Conservation (phyloP, 1,140 invertebrate species). For the Pomacea maculata region DNA sequence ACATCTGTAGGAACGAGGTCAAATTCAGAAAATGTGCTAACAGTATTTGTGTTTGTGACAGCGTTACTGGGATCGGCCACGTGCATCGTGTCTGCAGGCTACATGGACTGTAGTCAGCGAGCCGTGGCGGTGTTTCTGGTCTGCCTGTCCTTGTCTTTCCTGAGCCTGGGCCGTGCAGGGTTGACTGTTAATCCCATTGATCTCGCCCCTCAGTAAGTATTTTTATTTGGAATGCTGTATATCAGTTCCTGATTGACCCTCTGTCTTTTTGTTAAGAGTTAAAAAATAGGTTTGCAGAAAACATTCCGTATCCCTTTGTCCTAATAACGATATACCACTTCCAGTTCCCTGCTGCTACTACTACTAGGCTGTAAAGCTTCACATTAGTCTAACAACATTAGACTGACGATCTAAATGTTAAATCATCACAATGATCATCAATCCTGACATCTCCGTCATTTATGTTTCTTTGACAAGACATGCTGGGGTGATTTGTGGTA, state of each 20-base stretch:
- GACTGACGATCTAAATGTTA: not conserved
- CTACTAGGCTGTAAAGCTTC: not conserved
- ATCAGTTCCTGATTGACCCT: no score
- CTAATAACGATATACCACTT: no score
- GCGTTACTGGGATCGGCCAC: slow-evolving; percentile 17
- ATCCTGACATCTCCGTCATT: not conserved
- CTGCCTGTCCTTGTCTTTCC: slow-evolving; percentile 20
- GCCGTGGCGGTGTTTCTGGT: slow-evolving; percentile 23
- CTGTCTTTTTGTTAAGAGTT: no score
- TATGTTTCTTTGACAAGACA: slow-evolving; percentile 30
- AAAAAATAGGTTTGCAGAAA: no score
- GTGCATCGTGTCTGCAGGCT: slow-evolving; percentile 20
- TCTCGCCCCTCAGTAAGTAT: slow-evolving; percentile 70
- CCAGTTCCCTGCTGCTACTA: no score
- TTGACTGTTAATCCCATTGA: slow-evolving; percentile 85
- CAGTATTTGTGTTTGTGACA: not conserved
- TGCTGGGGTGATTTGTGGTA: slow-evolving; percentile 82
- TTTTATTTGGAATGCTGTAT: not conserved
- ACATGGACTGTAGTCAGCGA: slow-evolving; percentile 16
- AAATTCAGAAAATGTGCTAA: no score
- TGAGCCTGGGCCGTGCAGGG: slow-evolving; percentile 65
- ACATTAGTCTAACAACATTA: not conserved
- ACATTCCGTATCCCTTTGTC: not conserved
- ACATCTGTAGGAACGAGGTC: no score
- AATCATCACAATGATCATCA: not conserved